Evolutionary conservation across 2,113 vertebrate species (phyloP).

Genomic region (Raphicerus campestris): DNA sequence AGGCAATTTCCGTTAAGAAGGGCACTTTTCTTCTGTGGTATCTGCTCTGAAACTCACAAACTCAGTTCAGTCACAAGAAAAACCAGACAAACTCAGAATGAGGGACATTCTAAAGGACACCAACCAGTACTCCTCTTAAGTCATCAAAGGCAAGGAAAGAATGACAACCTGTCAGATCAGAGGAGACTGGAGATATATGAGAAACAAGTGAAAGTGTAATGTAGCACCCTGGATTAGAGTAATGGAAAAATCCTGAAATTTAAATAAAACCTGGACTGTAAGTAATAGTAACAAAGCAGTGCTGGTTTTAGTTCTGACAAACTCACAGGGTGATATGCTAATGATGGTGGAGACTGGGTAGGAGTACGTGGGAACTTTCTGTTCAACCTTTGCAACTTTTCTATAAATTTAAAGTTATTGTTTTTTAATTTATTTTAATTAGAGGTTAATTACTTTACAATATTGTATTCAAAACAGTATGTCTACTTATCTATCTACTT

Average conservation of each 20-base stretch:
- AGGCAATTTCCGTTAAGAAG: background rate
- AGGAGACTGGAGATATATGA: background rate
- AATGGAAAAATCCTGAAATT: background rate
- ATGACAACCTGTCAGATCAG: background rate
- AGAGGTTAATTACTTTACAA: too few relatives aligned
- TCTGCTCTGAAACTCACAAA: background rate
- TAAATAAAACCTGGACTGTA: background rate
- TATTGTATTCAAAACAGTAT: background rate
- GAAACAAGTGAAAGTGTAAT: background rate
- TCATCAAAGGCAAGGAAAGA: background rate
- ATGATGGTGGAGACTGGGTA: background rate
- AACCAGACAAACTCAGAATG: background rate
- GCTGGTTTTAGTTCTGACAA: background rate
- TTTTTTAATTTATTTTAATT: too few relatives aligned
- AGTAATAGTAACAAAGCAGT: background rate
- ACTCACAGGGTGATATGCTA: background rate
- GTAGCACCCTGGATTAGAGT: background rate
- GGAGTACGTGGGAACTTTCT: background rate
- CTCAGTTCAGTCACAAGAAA: background rate
- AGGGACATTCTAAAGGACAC: background rate
- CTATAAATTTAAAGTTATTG: background rate
- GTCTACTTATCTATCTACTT: background rate
- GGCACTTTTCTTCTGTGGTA: background rate
- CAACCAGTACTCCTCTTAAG: background rate
- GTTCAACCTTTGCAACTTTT: background rate